A percentile compares a stretch with the other conserved stretches of the same genome.
Conservation (phyloP, 2,113 vertebrate genomes). For the Apaloderma vittatum region DNA sequence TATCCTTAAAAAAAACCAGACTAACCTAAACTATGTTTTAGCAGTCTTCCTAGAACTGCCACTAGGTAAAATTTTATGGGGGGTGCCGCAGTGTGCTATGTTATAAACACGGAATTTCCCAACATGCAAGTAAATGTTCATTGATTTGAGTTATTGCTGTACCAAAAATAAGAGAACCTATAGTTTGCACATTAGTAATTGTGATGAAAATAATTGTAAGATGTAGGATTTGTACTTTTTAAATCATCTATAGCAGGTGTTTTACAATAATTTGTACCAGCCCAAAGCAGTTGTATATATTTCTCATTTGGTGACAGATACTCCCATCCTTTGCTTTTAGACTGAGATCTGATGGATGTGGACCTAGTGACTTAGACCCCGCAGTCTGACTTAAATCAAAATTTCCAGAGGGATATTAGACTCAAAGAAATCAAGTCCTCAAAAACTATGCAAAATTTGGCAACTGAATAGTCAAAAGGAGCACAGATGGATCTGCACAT, state of each 20-base stretch:
- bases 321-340: not conserved
- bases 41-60: too few relatives aligned
- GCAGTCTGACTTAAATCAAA: not conserved
- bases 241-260: not conserved
- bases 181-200: not conserved
- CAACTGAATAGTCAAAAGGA: not conserved
- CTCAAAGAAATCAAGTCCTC: not conserved
- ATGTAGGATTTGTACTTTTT: not conserved
- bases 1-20: too few relatives aligned
- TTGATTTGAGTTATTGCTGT: not conserved
- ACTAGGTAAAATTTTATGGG: too few relatives aligned
- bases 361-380: not conserved
- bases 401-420: not conserved
- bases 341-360: not conserved
- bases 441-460: not conserved
- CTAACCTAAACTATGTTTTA: too few relatives aligned
- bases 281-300: not conserved
- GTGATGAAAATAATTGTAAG: not conserved
- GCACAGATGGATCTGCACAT: not conserved
- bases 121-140: not conserved
- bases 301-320: not conserved
- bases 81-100: too few relatives aligned
- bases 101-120: not conserved
- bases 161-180: not conserved
- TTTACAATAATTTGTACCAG: not conserved